A percentile compares a stretch with the other conserved stretches of the same genome.
Evolutionary conservation across 2,888 invertebrate species (phyloP).

Genomic region (Eilema depressum): DNA sequence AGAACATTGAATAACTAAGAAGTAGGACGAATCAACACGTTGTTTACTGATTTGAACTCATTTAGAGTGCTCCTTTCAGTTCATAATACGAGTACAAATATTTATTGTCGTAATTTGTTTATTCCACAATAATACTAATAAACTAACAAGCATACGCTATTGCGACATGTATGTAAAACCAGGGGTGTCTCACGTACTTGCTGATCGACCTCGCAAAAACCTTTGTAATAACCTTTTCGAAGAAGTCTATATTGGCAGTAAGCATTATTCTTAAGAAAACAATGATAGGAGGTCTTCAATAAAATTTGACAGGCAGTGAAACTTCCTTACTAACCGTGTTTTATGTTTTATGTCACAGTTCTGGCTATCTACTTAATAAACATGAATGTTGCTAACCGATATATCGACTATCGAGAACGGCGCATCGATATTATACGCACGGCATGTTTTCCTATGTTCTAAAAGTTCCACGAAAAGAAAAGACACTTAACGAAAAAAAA

Average conservation of each 20-base stretch:
- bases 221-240: background rate
- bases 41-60: background rate
- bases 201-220: background rate
- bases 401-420: too few species aligned
- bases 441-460: too few species aligned
- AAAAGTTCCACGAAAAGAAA: too few species aligned
- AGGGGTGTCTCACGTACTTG: background rate
- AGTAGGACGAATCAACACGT: background rate
- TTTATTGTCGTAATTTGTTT: constrained; percentile 4
- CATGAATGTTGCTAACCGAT: too few species aligned
- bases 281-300: background rate
- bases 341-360: background rate
- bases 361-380: too few species aligned
- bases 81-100: background rate
- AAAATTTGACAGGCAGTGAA: background rate
- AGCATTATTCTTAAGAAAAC: background rate
- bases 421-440: too few species aligned
- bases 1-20: background rate
- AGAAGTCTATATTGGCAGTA: background rate
- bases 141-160: background rate
- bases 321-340: too few species aligned
- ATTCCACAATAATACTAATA: background rate
- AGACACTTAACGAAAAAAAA: too few species aligned
- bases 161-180: background rate
- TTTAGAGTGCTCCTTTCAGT: background rate